A percentile compares a stretch with the other conserved stretches of the same genome.
Evolutionary conservation across 2,888 invertebrate species (phyloP).

Genomic region (Stramonita haemastoma): DNA sequence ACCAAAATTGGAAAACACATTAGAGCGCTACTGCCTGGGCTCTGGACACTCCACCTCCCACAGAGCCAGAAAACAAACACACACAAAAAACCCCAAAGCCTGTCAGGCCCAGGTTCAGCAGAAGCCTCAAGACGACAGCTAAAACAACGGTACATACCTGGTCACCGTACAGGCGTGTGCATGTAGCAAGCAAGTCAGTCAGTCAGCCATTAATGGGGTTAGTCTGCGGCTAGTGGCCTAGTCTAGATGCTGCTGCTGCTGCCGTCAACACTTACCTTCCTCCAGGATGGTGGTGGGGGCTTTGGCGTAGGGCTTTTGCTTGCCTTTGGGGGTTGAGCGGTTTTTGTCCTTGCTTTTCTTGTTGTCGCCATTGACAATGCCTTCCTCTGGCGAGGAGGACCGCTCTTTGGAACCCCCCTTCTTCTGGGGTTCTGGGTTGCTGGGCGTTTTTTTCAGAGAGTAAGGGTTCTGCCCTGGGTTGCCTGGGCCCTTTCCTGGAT

Average conservation of each 20-base stretch:
- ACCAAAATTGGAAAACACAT: too few relatives aligned
- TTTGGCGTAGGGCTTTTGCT: constrained; percentile 64
- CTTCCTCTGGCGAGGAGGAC: constrained; percentile 38
- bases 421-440: background rate
- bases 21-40: too few relatives aligned
- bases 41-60: too few relatives aligned
- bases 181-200: constrained; percentile 27
- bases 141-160: constrained; percentile 18
- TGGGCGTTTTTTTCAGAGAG: background rate
- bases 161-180: background rate
- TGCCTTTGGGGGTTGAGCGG: constrained; percentile 48
- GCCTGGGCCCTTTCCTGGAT: background rate
- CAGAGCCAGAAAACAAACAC: too few relatives aligned
- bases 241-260: background rate
- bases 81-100: background rate
- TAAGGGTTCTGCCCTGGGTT: background rate
- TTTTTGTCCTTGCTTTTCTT: constrained; percentile 27
- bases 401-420: constrained; percentile 19
- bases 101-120: background rate
- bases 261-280: constrained; percentile 55
- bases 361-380: constrained; percentile 35
- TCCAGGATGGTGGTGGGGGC: constrained; percentile 68
- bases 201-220: constrained; percentile 14
- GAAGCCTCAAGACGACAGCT: constrained; percentile 21
- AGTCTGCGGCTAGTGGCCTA: constrained; percentile 30